Evolutionary conservation across 2,888 invertebrate genomes (phyloP).

Genomic region (Eucriotettix oculatus): DNA sequence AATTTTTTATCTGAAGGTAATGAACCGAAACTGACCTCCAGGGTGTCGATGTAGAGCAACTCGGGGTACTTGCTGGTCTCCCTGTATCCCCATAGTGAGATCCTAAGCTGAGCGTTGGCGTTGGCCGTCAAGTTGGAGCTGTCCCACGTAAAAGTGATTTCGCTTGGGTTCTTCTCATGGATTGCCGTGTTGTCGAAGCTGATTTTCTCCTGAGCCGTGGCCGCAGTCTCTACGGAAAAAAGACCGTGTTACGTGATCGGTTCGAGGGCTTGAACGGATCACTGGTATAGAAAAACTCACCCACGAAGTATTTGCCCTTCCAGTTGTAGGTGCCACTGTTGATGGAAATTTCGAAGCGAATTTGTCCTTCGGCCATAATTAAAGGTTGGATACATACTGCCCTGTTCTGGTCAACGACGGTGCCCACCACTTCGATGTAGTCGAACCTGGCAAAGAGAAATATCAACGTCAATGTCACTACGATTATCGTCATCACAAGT

Average conservation of each 20-base stretch:
- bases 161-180: slow-evolving; percentile 53
- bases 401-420: slow-evolving; percentile 59
- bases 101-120: slow-evolving; percentile 54
- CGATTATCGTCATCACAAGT: neutral
- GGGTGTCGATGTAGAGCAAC: slow-evolving; percentile 59
- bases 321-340: slow-evolving; percentile 65
- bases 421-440: slow-evolving; percentile 59
- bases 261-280: too few species aligned
- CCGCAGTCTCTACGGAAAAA: slow-evolving; percentile 57
- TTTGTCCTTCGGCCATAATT: slow-evolving; percentile 74
- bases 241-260: neutral
- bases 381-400: slow-evolving; percentile 82
- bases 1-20: too few species aligned
- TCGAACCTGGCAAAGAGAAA: slow-evolving; percentile 44
- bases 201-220: slow-evolving; percentile 69
- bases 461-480: neutral
- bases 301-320: slow-evolving; percentile 82
- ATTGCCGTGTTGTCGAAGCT: slow-evolving; percentile 55
- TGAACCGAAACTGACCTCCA: slow-evolving; percentile 32
- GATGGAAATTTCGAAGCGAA: slow-evolving; percentile 63
- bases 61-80: slow-evolving; percentile 75
- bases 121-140: slow-evolving; percentile 71
- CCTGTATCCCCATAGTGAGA: slow-evolving; percentile 79
- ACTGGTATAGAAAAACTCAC: slow-evolving; percentile 32
- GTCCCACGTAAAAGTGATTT: slow-evolving; percentile 69